phyloP scores from a whole-genome alignment of 1,140 invertebrate species.

The Pomacea maculata region DNA sequence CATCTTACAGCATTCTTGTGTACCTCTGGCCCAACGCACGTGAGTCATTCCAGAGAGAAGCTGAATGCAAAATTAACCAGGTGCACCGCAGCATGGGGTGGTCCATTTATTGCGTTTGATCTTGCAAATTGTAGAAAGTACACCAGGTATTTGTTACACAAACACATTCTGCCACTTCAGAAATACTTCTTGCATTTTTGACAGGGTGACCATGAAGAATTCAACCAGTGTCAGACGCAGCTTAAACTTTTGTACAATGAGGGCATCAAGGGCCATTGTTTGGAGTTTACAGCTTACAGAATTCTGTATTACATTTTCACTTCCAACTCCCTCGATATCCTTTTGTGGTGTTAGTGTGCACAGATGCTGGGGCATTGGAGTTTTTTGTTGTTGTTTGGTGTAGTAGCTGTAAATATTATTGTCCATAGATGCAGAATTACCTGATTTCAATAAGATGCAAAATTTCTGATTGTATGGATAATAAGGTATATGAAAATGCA shows the following conservation, averaged over 20 bases:
- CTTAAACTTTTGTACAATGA: conserved; percentile 83
- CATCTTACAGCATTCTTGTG: no score
- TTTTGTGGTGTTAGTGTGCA: conserved; percentile 24
- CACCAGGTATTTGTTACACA: not conserved
- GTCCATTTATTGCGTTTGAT: not conserved
- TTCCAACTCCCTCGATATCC: conserved; percentile 91
- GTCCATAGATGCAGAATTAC: no score
- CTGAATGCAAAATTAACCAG: no score
- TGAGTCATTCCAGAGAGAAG: no score
- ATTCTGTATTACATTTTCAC: conserved; percentile 98
- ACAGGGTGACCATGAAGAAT: conserved; percentile 93
- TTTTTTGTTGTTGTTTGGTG: no score
- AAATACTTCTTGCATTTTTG: conserved; percentile 20
- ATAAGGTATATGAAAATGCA: not conserved
- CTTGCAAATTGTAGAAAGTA: not conserved
- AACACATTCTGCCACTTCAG: not conserved
- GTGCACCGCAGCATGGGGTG: no score
- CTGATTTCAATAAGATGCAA: not conserved
- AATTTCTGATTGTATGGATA: not conserved
- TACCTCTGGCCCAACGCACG: no score
- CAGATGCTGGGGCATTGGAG: no score
- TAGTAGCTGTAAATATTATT: no score
- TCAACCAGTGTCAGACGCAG: conserved; percentile 99
- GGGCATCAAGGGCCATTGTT: conserved; percentile 48
- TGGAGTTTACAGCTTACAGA: conserved; percentile 94